Conservation (phyloP, 2,113 vertebrate species). For the Ochotona curzoniae region DNA sequence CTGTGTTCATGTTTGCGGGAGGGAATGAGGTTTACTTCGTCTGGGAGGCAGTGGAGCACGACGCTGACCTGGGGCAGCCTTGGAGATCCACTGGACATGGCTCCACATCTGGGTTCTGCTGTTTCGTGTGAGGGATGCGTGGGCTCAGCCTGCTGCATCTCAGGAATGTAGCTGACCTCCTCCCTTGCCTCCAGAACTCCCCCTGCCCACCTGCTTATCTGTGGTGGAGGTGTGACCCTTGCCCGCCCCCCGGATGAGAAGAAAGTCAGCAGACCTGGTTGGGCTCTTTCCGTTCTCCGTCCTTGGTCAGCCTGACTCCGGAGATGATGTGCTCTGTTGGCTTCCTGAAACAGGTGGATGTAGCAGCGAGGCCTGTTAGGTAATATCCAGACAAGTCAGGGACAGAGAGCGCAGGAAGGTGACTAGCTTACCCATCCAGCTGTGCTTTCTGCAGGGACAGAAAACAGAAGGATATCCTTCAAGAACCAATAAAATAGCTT, state of each 20-base stretch:
- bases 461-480: neutral
- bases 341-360: neutral
- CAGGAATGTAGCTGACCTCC: neutral
- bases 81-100: neutral
- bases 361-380: neutral
- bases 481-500: neutral
- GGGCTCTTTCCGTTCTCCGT: neutral
- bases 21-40: neutral
- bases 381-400: neutral
- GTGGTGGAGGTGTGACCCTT: too few relatives aligned
- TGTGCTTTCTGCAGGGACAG: neutral
- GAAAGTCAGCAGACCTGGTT: too few relatives aligned
- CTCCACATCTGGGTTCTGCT: neutral
- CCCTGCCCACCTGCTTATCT: too few relatives aligned
- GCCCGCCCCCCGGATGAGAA: neutral
- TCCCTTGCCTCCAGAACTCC: neutral
- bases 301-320: neutral
- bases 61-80: neutral
- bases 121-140: neutral
- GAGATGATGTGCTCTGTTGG: neutral
- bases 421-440: neutral
- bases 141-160: neutral
- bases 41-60: neutral
- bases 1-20: conserved; percentile 41
- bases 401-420: neutral